Evolutionary conservation across 2,888 invertebrate genomes (phyloP).

Genomic region (Crepidodera aurea): DNA sequence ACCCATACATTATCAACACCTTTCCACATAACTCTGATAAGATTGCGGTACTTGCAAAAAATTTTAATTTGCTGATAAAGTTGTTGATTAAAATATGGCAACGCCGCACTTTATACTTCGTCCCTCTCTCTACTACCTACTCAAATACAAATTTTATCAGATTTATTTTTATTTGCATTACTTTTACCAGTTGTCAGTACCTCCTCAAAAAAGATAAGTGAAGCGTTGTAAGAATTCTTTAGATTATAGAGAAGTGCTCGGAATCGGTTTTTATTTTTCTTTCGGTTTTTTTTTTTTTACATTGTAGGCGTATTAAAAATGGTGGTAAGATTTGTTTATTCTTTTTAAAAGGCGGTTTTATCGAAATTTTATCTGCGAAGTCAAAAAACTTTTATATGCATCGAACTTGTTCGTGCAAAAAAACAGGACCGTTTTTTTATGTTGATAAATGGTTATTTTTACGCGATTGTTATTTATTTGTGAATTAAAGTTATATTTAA

Average conservation of each 20-base stretch:
- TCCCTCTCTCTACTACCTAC: slow-evolving; percentile 33
- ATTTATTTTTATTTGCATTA: slow-evolving; percentile 41
- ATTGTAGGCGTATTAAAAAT: not conserved
- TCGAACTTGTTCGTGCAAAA: no score
- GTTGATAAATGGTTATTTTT: not conserved
- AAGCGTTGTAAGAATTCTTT: slow-evolving; percentile 17
- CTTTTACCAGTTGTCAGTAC: slow-evolving; percentile 44
- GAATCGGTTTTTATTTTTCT: not conserved
- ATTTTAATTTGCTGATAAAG: slow-evolving; percentile 24
- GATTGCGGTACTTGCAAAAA: slow-evolving; percentile 23
- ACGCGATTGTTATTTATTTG: no score
- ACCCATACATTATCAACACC: no score
- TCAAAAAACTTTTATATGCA: not conserved
- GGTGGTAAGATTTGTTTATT: slow-evolving; percentile 4
- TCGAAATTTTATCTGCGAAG: not conserved
- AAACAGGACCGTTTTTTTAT: no score
- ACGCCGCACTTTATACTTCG: slow-evolving; percentile 21
- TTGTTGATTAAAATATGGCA: slow-evolving; percentile 21
- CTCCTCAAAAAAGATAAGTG: slow-evolving; percentile 43
- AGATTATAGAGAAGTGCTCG: not conserved
- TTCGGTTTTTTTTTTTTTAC: not conserved
- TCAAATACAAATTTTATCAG: slow-evolving; percentile 48
- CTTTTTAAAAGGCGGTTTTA: not conserved
- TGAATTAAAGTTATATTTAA: no score
- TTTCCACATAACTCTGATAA: not conserved